Evolutionary conservation across 2,113 vertebrate genomes (phyloP).

Genomic region (Balaeniceps rex): DNA sequence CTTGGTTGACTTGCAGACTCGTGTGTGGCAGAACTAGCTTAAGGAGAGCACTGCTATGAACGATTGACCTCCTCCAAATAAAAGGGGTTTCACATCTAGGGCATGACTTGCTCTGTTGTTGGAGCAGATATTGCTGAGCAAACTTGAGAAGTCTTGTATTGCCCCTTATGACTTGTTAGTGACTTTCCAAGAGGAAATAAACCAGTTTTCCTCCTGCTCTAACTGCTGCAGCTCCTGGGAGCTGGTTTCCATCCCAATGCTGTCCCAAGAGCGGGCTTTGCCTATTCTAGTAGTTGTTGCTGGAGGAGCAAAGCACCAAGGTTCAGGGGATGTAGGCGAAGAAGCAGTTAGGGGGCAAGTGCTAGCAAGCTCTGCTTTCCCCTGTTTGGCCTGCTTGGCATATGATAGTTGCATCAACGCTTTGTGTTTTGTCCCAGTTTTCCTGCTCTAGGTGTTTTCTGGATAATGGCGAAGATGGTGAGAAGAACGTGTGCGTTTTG

Average conservation of each 20-base stretch:
- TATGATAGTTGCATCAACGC: not conserved
- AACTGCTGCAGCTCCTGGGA: not conserved
- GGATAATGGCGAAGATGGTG: slow-evolving; percentile 69
- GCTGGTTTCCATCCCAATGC: not conserved
- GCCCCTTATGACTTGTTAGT: not conserved
- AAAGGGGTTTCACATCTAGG: not conserved
- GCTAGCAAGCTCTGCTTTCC: not conserved
- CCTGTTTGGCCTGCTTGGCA: rapidly evolving
- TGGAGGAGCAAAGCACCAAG: not conserved
- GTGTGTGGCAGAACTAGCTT: not conserved
- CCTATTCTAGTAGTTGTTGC: not conserved
- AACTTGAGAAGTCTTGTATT: not conserved
- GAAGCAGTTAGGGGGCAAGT: not conserved
- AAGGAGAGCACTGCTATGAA: not conserved
- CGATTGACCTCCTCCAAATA: not conserved
- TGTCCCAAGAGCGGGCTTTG: not conserved
- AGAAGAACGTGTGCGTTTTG: slow-evolving; percentile 69
- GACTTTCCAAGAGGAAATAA: not conserved
- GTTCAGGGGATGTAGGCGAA: not conserved
- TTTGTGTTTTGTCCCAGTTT: slow-evolving; percentile 12
- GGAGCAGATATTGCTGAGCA: not conserved
- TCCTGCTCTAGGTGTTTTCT: slow-evolving; percentile 4
- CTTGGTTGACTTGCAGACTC: not conserved
- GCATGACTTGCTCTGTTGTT: not conserved
- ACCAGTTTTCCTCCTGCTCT: not conserved